These are phyloP conservation scores for Pedetes capensis DNA, from an alignment of 2,113 vertebrate species.

Conservation along the genomic window DNA sequence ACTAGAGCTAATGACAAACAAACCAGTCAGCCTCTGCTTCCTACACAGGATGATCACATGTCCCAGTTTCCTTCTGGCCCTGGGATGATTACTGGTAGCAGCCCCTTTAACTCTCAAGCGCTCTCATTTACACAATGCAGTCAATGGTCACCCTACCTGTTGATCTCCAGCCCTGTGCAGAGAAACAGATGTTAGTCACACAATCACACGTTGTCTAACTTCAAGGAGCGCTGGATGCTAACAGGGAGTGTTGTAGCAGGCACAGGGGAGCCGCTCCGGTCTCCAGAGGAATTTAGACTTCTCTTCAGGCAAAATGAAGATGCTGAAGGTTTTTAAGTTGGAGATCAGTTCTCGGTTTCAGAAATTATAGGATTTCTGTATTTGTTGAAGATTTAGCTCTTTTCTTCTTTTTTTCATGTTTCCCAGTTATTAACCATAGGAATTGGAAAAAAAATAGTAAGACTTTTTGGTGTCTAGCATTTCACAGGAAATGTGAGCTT, in stretches of 20 bases:
- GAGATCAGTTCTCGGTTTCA: constrained; percentile 21
- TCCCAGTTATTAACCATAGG: constrained; percentile 54
- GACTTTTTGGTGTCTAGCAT: not conserved
- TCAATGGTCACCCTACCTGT: not conserved
- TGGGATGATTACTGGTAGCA: not conserved
- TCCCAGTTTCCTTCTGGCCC: not conserved
- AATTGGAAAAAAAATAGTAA: not conserved
- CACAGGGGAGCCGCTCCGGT: not conserved
- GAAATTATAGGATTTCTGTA: constrained; percentile 47
- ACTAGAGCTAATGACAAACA: not conserved
- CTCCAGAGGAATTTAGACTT: not conserved
- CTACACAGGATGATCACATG: not conserved
- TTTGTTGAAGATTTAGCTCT: constrained; percentile 22
- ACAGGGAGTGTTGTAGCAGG: not conserved
- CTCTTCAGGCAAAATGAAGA: not conserved
- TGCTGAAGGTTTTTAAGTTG: not conserved
- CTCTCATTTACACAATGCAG: not conserved
- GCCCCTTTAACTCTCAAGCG: not conserved
- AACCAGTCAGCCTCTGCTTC: not conserved
- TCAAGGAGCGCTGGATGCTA: not conserved
- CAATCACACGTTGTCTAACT: not conserved
- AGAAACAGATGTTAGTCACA: not conserved
- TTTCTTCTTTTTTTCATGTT: not conserved
- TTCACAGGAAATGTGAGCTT: not conserved
- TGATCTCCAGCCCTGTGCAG: not conserved